Base-by-base conservation (phyloP, 1,140 invertebrate genomes). In the Propsilocerus akamusi region DNA sequence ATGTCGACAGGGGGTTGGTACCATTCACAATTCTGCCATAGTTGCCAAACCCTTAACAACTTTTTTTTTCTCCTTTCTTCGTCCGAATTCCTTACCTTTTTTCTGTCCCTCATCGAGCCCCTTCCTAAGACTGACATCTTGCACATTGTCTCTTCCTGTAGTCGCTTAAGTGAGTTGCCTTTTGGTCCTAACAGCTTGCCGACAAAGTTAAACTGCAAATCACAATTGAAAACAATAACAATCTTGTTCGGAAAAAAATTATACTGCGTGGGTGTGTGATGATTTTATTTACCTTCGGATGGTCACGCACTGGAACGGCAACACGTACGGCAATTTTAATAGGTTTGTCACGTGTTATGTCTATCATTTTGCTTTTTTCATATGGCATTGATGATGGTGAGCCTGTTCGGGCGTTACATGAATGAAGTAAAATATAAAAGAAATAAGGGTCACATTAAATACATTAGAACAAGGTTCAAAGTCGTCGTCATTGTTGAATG, bases 111-210 rank as follows among this genome's bases (percentile, higher is more conserved):
- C 83, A 93, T 91, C 10, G 87, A 92, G 6, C 90, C 89, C 51
- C 83, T 73, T 5, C 89, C 90, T 6, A 93, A 70, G 14, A 94
- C 85, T 4, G 87, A 85, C 83, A 94, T 92, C 68, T 90, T 92
- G 55, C 86, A 90, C 74, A 89, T 86, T 20, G 87, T 92, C 59
- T 90, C 84, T 67, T 93, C 88, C 66, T 93, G 89, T 11, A 94
- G 70, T 49, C 85, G 72, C 64, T 92, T 92, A 62, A 94, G 69
- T 1, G 88, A 91, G 62, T 86, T 86, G 46, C 89, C 89, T 66
- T 91, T 91, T 22, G 89, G 90, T 6, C 90, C 90, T 54, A 94
- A 68, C 28, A 94, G 71, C 67, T 92, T 91, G 11, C 88, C 89
- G 53, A 93, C 86, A 69, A 93, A 94, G 69, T 93, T 94, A 65